Conservation (phyloP, 2,888 invertebrate genomes). For the Physocephala rufipes region DNA sequence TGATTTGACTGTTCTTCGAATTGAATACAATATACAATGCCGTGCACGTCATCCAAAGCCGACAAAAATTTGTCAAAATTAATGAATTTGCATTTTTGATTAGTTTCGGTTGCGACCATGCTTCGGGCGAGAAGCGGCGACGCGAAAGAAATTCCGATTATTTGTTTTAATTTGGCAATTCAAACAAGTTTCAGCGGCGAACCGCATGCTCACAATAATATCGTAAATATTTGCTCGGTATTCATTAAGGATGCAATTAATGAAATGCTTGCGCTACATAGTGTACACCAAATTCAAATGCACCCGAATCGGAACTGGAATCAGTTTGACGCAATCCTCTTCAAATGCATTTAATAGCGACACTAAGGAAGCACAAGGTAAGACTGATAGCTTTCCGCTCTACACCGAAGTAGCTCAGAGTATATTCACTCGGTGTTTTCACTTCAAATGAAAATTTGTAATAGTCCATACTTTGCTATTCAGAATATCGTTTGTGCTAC, state of each 20-base stretch:
- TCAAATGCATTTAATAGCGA: too few species aligned
- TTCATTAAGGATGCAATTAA: background rate
- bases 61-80: conserved; percentile 7
- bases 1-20: background rate
- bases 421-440: too few species aligned
- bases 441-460: too few species aligned
- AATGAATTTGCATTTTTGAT: conserved; percentile 25
- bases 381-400: too few species aligned
- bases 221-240: conserved; percentile 5
- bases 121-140: background rate
- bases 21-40: background rate
- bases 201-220: background rate
- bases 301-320: too few species aligned
- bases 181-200: background rate
- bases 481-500: too few species aligned
- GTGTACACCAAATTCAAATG: background rate
- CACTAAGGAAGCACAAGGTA: too few species aligned
- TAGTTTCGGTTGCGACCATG: conserved; percentile 10
- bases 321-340: too few species aligned
- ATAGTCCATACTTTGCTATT: too few species aligned
- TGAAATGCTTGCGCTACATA: background rate
- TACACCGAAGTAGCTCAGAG: too few species aligned
- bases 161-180: background rate
- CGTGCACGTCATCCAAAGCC: background rate
- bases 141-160: conserved; percentile 7